Conservation (phyloP, 2,888 invertebrate genomes). For the Parnassius apollo region DNA sequence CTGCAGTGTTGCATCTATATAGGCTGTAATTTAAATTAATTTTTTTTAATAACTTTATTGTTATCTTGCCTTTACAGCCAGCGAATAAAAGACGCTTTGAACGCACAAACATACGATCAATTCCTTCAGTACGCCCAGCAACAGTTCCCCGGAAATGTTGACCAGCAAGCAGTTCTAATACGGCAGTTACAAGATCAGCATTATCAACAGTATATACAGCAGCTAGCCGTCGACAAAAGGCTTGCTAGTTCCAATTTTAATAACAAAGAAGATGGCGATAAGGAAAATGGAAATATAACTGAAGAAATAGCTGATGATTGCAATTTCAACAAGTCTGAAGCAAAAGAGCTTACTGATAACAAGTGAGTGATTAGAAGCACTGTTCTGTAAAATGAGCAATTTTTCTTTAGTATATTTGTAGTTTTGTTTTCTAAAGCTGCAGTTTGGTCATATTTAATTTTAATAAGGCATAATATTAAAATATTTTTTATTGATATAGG, state of each 20-base stretch:
- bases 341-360: conserved; percentile 45
- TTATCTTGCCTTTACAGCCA: conserved; percentile 69
- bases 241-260: conserved; percentile 62
- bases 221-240: conserved; percentile 83
- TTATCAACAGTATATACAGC: conserved; percentile 99
- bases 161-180: conserved; percentile 96
- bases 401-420: too few species aligned
- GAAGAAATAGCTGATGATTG: conserved; percentile 51
- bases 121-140: conserved; percentile 96
- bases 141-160: conserved; percentile 92
- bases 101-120: conserved; percentile 94
- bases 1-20: too few species aligned
- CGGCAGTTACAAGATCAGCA: conserved; percentile 98
- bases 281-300: conserved; percentile 40
- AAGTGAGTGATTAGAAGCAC: conserved; percentile 50
- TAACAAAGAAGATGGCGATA: conserved; percentile 43
- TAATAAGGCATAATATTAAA: too few species aligned
- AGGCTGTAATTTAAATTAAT: too few species aligned
- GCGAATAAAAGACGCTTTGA: conserved; percentile 97
- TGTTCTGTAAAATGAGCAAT: too few species aligned
- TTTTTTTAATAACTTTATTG: not conserved
- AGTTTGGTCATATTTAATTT: too few species aligned
- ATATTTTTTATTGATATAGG: too few species aligned
- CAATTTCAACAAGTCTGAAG: conserved; percentile 59
- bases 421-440: too few species aligned